Conservation (phyloP, 2,797 vertebrate species). For the Buceros bicornis region DNA sequence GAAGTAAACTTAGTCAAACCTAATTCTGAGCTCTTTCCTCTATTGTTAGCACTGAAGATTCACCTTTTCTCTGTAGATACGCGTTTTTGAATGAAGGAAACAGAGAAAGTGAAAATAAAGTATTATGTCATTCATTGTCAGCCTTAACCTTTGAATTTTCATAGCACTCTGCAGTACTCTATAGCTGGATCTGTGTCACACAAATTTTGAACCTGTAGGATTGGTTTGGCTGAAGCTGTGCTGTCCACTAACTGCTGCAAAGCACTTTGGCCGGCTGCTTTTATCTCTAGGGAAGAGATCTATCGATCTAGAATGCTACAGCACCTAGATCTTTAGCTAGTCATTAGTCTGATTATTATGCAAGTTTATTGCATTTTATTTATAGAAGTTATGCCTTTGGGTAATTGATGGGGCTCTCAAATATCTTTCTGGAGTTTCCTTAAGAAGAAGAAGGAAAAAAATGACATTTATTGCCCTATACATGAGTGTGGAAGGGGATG, state of each 20-base stretch:
- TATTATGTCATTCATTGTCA: background rate
- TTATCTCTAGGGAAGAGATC: background rate
- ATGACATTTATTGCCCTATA: rapidly evolving
- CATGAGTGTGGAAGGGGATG: background rate
- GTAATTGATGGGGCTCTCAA: background rate
- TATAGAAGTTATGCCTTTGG: background rate
- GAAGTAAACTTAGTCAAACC: background rate
- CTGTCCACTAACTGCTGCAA: background rate
- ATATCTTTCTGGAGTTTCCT: background rate
- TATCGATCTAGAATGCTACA: rapidly evolving
- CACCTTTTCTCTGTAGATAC: background rate
- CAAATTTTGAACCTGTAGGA: background rate
- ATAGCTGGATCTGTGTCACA: background rate
- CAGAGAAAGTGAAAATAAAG: background rate
- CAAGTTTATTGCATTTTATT: background rate
- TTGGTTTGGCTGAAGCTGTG: background rate
- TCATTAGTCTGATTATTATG: background rate
- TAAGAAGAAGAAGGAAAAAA: background rate
- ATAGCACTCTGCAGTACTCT: background rate
- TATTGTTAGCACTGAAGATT: background rate
- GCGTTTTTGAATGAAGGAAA: background rate
- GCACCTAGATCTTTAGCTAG: background rate
- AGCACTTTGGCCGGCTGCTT: background rate
- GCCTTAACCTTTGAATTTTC: background rate
- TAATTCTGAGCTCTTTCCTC: background rate